Base-by-base conservation (phyloP, 2,888 invertebrate genomes). In the Apamea anceps region DNA sequence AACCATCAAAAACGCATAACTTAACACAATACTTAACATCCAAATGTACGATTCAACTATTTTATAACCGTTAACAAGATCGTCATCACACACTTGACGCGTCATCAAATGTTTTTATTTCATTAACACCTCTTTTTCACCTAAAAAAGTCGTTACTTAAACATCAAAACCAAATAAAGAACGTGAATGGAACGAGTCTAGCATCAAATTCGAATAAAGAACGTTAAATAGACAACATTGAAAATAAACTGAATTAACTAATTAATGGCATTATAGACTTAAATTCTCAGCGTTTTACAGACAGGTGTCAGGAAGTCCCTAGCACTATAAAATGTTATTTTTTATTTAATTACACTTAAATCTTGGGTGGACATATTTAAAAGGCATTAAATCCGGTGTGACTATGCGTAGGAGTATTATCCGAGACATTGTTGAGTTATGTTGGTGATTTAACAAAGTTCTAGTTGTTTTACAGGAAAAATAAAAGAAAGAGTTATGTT, bases 301-400 rank as follows among this genome's bases (percentile, higher is more conserved):
- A 87, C 93, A 92, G 93, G 91, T 92, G 92, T 91, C 81, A 90
- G 91, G 91, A 91, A 91, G 85, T 82, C 48, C 76, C 82, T 83
- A 89, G 81, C 76, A 77, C 72, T 84, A 80, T 81, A 88, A 80
- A 83, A 80, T 37, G 78, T 79, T 83, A 80, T 77, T 81, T 87
- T 89, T 88, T 87, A 88, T 91, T 92, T 92, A 91, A 92, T 92
- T 89, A 84, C 88, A 85, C 80, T 85, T 87, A 86, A 89, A 86
- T 87, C 85, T 84, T 84, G n/a, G 60, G 76, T 87, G 84, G 88
- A 85, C 84, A 81, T 83, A 77, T 83, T 86, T 83, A 79, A 89
- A 83, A 82, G 54, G 75, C 79, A 77, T 81, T 85, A 85, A 89
- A 86, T 86, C 88, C 79, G 76, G 81, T 80, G 80, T 32, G 80